A percentile compares a stretch with the other conserved stretches of the same genome.
Evolutionary conservation across 2,888 invertebrate species (phyloP).

Genomic region (Noctua pronuba): DNA sequence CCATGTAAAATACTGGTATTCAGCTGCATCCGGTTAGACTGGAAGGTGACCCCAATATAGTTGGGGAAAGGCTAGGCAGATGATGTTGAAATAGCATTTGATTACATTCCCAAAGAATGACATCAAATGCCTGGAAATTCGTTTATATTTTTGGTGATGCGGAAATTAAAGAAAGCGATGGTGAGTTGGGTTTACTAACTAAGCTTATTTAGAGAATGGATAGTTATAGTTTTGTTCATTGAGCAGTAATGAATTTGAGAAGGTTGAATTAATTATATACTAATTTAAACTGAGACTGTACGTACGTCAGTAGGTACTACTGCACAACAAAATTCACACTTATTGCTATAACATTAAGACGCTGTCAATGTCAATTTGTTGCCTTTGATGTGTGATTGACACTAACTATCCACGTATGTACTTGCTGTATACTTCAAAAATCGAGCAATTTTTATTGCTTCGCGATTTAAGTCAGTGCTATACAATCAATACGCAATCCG

Average conservation of each 20-base stretch:
- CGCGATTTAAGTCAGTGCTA: neutral
- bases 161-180: neutral
- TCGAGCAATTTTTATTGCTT: neutral
- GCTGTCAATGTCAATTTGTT: neutral
- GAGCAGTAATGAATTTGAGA: too few relatives aligned
- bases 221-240: neutral
- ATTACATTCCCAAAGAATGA: too few relatives aligned
- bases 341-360: neutral
- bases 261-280: neutral
- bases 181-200: neutral
- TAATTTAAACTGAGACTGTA: neutral
- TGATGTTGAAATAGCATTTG: too few relatives aligned
- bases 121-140: constrained; percentile 10
- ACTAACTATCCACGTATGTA: neutral
- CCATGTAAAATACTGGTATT: too few relatives aligned
- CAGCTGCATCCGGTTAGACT: too few relatives aligned
- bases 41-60: too few relatives aligned
- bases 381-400: neutral
- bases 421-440: neutral
- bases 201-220: neutral
- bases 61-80: too few relatives aligned
- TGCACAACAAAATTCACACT: neutral
- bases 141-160: neutral
- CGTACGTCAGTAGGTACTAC: neutral
- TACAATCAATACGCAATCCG: constrained; percentile 23